Base-by-base conservation (phyloP, 2,113 vertebrate genomes). In the Maccullochella peelii region DNA sequence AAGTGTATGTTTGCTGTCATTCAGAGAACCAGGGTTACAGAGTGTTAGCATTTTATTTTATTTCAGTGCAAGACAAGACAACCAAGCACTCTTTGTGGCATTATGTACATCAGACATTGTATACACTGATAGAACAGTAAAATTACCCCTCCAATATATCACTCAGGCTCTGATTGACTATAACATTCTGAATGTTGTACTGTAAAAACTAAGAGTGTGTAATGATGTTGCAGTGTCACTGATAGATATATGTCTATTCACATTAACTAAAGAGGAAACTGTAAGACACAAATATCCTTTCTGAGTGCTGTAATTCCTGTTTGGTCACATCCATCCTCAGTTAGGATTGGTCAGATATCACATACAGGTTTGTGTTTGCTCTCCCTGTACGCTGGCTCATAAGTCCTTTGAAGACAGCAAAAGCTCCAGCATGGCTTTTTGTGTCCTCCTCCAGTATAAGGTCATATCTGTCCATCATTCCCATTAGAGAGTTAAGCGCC, bases 361-460 rank as follows among this genome's bases (percentile, higher is more conserved):
- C 89, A 73, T 95, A 96, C 80, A 96, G 94, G 71, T 92, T 87
- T 16, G 90, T 85, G 80, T 88, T 83, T 80, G 73, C 30, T 74
- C 1, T 40, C 65, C 47, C 65, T 86, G 78, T 55, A 86, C 52
- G 18, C 38, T 27, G 52, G 1, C 0, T 14, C 55, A 30, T 0
- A 30, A 85, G 61, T 20, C 8, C n/a, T 33, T 52, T 67, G 36
- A 86, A 14, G 1, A 15, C 15, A 0, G 3, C 0, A 0, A 42
- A 3, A 47, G 5, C 61, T 8, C 3, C 71, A 36, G 59, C 38
- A 2, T 3, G 30, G 23, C 16, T 61, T 6, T n/a, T 20, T 42
- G 55, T 14, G 21, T 77, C 71, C 44, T 89, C 86, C 44, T 92
- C 91, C 47, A 96, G 76, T 0, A 95, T 90, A 2, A 97, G 67